Percentiles rank a stretch among this genome's conserved stretches.
Conservation (phyloP, 2,888 invertebrate genomes). For the Epirrhoe alternata region DNA sequence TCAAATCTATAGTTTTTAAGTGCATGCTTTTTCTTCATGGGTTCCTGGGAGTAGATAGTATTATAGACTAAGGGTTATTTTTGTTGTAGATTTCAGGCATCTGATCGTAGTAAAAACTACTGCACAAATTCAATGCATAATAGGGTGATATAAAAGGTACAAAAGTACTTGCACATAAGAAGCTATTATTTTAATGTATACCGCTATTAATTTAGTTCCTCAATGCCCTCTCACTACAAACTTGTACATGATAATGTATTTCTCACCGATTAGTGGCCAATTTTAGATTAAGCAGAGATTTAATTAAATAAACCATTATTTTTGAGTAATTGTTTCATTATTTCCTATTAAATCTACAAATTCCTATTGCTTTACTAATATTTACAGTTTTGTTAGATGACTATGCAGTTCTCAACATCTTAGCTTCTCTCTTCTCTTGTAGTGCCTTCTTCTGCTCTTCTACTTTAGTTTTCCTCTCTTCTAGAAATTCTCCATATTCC, state of each 20-base stretch:
- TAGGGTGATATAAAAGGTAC: not conserved
- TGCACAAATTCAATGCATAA: not conserved
- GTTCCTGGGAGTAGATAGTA: slow-evolving; percentile 2
- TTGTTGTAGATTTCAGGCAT: slow-evolving; percentile 2
- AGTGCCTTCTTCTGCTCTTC: slow-evolving; percentile 91
- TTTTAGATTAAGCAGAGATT: slow-evolving; percentile 37
- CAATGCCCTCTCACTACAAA: slow-evolving; percentile 5
- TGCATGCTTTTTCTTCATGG: slow-evolving; percentile 19
- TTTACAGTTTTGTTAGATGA: slow-evolving; percentile 31
- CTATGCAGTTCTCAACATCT: slow-evolving; percentile 92
- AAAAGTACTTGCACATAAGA: not conserved
- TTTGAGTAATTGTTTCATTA: slow-evolving; percentile 40
- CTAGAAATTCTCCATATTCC: slow-evolving; percentile 93
- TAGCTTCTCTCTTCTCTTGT: slow-evolving; percentile 94
- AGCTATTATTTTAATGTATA: slow-evolving; percentile 2
- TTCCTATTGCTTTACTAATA: slow-evolving; percentile 36
- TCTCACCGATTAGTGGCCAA: slow-evolving; percentile 35
- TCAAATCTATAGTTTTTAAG: slow-evolving; percentile 29
- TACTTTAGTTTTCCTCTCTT: slow-evolving; percentile 88
- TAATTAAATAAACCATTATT: slow-evolving; percentile 39
- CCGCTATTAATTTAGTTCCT: slow-evolving; percentile 7
- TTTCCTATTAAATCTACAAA: slow-evolving; percentile 42
- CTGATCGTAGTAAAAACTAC: not conserved
- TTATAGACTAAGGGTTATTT: slow-evolving; percentile 8
- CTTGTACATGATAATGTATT: slow-evolving; percentile 3